Percentiles rank a stretch among this genome's conserved stretches.
Evolutionary conservation across 2,888 invertebrate genomes (phyloP).

Genomic region (Drosophila subsilvestris): DNA sequence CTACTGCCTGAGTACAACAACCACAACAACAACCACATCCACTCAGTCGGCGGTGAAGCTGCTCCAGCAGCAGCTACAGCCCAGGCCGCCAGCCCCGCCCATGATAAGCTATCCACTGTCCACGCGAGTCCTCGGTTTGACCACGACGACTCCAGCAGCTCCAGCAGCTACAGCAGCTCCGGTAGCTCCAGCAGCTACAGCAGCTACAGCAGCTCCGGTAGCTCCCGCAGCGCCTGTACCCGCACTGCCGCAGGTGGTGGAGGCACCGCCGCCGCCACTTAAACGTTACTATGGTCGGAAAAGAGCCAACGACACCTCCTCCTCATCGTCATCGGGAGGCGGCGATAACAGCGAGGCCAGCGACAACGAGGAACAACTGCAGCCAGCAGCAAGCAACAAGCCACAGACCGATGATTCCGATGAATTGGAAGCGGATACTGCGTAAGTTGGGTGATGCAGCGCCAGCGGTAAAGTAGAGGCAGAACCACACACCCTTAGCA

Average conservation of each 20-base stretch:
- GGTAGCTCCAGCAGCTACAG: conserved; percentile 28
- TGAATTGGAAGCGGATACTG: conserved; percentile 81
- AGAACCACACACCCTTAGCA: conserved; percentile 33
- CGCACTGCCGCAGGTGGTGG: conserved; percentile 68
- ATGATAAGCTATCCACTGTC: conserved; percentile 76
- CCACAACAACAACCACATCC: conserved; percentile 58
- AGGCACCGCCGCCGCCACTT: conserved; percentile 83
- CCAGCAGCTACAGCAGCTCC: conserved; percentile 15
- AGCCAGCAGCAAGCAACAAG: conserved; percentile 47
- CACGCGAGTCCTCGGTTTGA: conserved; percentile 50
- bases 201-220: conserved; percentile 17
- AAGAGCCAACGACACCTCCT: conserved; percentile 85
- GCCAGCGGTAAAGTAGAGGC: conserved; percentile 77
- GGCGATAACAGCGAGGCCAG: conserved; percentile 68
- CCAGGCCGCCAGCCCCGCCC: conserved; percentile 32
- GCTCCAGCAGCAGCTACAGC: conserved; percentile 24
- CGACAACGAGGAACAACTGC: conserved; percentile 61
- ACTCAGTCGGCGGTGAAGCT: conserved; percentile 47
- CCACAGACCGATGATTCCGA: conserved; percentile 78
- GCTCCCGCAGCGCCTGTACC: conserved; percentile 36
- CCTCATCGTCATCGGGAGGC: conserved; percentile 68
- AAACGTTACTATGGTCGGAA: conserved; percentile 87
- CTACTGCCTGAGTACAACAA: conserved; percentile 57
- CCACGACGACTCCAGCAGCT: conserved; percentile 32
- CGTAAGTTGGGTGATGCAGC: conserved; percentile 75